A percentile compares a stretch with the other conserved stretches of the same genome.
These are phyloP conservation scores for Cryptus viduatorius DNA, from an alignment of 2,888 invertebrate genomes.

Conservation along the genomic window DNA sequence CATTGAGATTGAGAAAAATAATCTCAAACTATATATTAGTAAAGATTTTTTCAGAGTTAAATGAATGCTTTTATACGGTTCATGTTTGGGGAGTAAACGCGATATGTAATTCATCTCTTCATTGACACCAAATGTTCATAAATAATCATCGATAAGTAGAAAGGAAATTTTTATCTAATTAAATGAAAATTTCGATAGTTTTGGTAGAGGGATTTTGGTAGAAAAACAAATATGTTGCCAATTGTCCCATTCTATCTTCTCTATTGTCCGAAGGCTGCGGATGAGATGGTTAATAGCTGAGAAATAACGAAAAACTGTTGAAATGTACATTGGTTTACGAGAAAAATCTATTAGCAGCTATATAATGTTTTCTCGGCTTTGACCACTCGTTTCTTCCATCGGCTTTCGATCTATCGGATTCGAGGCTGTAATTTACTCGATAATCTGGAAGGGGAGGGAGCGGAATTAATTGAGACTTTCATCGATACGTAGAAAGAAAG, in stretches of 20 bases:
- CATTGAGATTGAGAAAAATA: slow-evolving; percentile 31
- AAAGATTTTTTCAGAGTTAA: slow-evolving; percentile 50
- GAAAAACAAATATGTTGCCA: slow-evolving; percentile 2
- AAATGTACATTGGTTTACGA: background rate
- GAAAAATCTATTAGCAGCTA: background rate
- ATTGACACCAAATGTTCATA: slow-evolving; percentile 61
- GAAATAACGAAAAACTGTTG: background rate
- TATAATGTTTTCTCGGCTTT: background rate
- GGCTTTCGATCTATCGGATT: background rate
- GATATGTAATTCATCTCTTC: slow-evolving; percentile 53
- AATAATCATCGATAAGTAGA: slow-evolving; percentile 61
- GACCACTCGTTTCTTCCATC: slow-evolving; percentile 17
- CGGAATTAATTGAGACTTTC: slow-evolving; percentile 28
- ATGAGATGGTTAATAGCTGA: background rate
- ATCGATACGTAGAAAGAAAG: slow-evolving; percentile 41
- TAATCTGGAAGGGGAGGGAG: background rate
- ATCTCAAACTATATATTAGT: slow-evolving; percentile 63
- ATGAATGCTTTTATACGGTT: slow-evolving; percentile 60
- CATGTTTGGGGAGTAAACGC: slow-evolving; percentile 30
- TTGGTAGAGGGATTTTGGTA: slow-evolving; percentile 1
- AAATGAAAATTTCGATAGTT: slow-evolving; percentile 22
- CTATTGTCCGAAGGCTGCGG: slow-evolving; percentile 21
- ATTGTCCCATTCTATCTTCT: slow-evolving; percentile 30
- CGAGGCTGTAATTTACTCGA: slow-evolving; percentile 22
- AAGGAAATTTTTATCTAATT: slow-evolving; percentile 13